Conservation (phyloP, 2,888 invertebrate species). For the Philhelius pedissequus region DNA sequence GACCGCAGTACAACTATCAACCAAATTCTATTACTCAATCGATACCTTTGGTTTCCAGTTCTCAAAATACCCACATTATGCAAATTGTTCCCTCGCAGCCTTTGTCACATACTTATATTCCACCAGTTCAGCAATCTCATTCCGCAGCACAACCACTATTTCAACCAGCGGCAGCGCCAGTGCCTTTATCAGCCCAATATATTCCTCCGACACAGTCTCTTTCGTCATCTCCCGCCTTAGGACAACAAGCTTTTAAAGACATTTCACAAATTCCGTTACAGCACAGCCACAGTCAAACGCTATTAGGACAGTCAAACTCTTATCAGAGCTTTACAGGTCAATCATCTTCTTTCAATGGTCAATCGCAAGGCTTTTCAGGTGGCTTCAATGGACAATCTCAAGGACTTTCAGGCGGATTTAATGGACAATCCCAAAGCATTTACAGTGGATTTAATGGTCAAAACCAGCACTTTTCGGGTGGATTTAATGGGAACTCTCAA, state of each 20-base stretch:
- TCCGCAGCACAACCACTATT: neutral
- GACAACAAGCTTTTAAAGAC: constrained; percentile 22
- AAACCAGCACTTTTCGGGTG: neutral
- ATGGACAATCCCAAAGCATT: neutral
- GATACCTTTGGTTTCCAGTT: neutral
- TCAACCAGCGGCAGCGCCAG: neutral
- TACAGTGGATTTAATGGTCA: neutral
- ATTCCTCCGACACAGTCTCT: constrained; percentile 8
- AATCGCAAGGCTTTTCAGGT: neutral
- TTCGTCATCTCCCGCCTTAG: neutral
- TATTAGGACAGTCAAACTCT: neutral
- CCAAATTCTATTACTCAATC: neutral
- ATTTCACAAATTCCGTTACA: constrained; percentile 42
- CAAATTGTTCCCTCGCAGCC: constrained; percentile 33
- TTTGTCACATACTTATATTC: constrained; percentile 28
- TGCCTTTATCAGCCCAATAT: neutral
- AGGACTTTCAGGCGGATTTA: neutral
- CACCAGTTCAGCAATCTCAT: constrained; percentile 14
- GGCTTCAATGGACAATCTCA: neutral
- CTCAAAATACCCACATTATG: neutral
- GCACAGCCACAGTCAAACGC: neutral
- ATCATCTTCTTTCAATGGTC: neutral
- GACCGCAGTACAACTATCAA: constrained; percentile 49
- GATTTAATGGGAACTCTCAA: neutral
- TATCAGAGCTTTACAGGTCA: neutral